Conservation (phyloP, 2,113 vertebrate species). For the Upupa epops region DNA sequence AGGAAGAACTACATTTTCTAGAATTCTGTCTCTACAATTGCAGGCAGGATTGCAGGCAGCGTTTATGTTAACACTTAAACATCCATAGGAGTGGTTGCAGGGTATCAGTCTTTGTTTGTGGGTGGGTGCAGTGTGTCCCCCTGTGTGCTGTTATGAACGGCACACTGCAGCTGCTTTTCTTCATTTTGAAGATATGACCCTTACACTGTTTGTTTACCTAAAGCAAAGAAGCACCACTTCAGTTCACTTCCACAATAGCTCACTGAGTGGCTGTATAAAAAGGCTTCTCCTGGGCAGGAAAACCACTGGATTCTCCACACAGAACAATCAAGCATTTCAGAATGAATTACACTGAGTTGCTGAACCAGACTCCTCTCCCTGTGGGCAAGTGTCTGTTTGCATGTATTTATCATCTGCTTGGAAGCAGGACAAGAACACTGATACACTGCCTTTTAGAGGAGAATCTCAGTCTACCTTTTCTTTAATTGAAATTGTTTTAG, state of each 20-base stretch:
- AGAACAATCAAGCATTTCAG: background rate
- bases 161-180: background rate
- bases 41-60: background rate
- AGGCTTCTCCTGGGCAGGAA: background rate
- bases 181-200: background rate
- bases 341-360: conserved; percentile 49
- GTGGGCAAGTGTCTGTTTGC: conserved; percentile 63
- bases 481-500: background rate
- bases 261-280: background rate
- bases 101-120: background rate
- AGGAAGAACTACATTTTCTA: background rate
- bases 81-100: background rate
- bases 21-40: background rate
- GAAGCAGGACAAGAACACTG: conserved; percentile 68
- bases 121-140: background rate
- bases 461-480: conserved; percentile 51
- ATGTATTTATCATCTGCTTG: conserved; percentile 71
- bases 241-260: background rate
- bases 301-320: background rate
- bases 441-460: conserved; percentile 68
- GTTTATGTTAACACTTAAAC: background rate
- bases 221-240: background rate
- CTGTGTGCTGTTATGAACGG: background rate
- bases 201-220: background rate
- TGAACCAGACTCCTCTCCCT: conserved; percentile 61